Conservation (phyloP, 2,888 invertebrate species). For the Acronicta psi region DNA sequence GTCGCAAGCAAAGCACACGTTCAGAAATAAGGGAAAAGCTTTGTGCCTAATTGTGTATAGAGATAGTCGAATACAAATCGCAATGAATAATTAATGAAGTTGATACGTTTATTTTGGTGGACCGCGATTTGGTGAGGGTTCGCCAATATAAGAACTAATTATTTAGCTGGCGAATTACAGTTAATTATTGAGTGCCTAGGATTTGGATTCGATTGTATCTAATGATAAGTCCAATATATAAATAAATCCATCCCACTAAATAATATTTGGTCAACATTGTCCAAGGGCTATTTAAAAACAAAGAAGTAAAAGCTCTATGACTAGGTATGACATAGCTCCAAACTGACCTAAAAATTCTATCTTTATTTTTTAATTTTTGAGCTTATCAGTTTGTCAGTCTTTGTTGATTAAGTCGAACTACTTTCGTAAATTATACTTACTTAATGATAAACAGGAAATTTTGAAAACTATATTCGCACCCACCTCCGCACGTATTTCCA, state of each 20-base stretch:
- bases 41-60: slow-evolving; percentile 76
- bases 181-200: slow-evolving; percentile 46
- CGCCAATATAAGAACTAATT: slow-evolving; percentile 33
- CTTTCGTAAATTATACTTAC: background rate
- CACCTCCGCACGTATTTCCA: slow-evolving; percentile 41
- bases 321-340: no score
- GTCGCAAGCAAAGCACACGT: slow-evolving; percentile 75
- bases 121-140: slow-evolving; percentile 50
- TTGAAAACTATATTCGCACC: slow-evolving; percentile 38
- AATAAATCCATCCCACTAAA: no score
- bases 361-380: no score
- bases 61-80: slow-evolving; percentile 68
- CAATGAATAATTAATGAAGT: slow-evolving; percentile 66
- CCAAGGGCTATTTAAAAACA: no score
- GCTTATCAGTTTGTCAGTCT: background rate
- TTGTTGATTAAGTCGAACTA: background rate
- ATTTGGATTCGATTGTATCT: slow-evolving; percentile 33
- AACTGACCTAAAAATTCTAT: no score
- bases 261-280: no score
- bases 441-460: slow-evolving; percentile 5
- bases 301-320: no score
- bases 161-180: slow-evolving; percentile 42
- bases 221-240: no score
- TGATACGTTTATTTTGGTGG: slow-evolving; percentile 58
- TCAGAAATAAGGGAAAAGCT: slow-evolving; percentile 79